These are phyloP conservation scores for Capricornis sumatraensis DNA, from an alignment of 2,113 vertebrate genomes.

Conservation along the genomic window DNA sequence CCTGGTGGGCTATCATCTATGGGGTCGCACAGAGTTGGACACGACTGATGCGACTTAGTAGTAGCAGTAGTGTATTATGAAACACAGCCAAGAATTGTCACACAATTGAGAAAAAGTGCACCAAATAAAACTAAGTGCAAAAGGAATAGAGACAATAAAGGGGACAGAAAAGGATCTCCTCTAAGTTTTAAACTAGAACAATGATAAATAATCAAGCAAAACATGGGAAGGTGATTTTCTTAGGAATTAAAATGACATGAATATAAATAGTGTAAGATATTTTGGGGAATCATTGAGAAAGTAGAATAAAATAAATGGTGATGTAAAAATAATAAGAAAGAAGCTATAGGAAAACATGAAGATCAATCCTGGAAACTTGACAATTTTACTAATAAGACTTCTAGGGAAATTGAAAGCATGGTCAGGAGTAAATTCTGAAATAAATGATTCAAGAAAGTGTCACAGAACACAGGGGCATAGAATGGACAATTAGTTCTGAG, in stretches of 20 bases:
- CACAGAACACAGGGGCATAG: background rate
- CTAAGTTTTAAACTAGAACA: background rate
- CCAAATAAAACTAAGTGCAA: background rate
- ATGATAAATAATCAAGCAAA: background rate
- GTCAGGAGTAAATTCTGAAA: background rate
- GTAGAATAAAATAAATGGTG: background rate
- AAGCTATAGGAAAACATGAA: background rate
- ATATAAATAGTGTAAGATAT: background rate
- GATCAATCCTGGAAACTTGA: background rate
- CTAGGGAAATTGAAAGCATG: background rate
- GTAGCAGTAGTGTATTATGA: background rate
- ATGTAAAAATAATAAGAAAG: background rate
- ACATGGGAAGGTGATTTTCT: background rate
- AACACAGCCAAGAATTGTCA: background rate
- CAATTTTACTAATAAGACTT: background rate
- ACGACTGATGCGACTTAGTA: too few relatives aligned
- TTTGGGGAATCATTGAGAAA: background rate
- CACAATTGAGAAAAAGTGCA: background rate
- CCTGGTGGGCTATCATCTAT: fast-evolving
- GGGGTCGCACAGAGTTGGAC: too few relatives aligned
- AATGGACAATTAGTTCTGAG: background rate
- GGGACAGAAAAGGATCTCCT: background rate
- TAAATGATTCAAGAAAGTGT: background rate
- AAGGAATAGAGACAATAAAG: background rate
- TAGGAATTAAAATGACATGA: background rate